Base-by-base conservation (phyloP, 2,113 vertebrate genomes). In the Vicugna pacos region DNA sequence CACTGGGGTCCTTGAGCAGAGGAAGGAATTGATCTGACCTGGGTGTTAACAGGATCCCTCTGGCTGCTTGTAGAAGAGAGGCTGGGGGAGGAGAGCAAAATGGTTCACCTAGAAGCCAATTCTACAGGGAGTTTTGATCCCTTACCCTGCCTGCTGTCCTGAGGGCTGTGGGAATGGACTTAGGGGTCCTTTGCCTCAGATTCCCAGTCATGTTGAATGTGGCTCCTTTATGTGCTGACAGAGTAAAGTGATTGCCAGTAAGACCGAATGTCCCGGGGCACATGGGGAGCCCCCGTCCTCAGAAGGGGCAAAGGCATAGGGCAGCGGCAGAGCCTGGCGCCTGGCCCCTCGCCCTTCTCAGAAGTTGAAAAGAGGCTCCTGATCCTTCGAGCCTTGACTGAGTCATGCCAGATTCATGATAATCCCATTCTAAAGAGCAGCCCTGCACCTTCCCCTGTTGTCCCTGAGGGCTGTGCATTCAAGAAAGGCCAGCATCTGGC, bases 391-490 rank as follows among this genome's bases (percentile, higher is more conserved):
- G 48, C 46, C 52, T 24, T 82, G n/a, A 6, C 24, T 14, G 35
- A 50, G 48, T 73, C 38, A 2, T 1, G 3, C 48, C 15, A 14
- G 8, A 20, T 65, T 54, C 28, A 3, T 0, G 6, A 16, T 10
- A 48, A 38, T 73, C 72, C 58, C 6, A 0, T 20, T 14, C n/a
- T 60, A 20, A 69, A 54, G 28, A 70, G 24, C 6, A 82, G 50
- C 42, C 69, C 1, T 0, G 1, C 15, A 15, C 28, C 87, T 42
- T 42, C 30, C 54, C 50, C 48, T 12, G 20, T 48, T 20, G 72
- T 30, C 58, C n/a, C 48, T 52, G 58, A 35, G 54, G 46, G 8
- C 32, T 8, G 1, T 14, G 50, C 46, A n/a, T 10, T 87, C 22
- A 88, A 42, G 28, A 10, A 54, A 46, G 75, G 22, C 52, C n/a